phyloP scores from a whole-genome alignment of 2,113 vertebrate genomes.

The Heliornis fulica region DNA sequence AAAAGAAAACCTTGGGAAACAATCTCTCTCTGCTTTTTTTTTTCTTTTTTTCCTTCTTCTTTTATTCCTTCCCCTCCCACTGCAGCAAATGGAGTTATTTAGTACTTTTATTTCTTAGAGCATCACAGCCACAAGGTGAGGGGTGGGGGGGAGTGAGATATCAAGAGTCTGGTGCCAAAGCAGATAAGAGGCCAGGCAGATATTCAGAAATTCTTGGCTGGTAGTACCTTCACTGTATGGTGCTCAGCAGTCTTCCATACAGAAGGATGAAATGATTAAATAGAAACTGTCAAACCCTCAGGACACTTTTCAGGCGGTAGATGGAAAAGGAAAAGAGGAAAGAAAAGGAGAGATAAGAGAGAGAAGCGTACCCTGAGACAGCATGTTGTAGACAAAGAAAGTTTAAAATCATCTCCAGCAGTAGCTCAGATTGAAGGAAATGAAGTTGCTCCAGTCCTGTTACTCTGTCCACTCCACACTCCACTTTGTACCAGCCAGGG shows the following conservation, averaged over 20 bases:
- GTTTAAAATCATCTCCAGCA: background rate
- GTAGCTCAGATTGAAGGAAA: background rate
- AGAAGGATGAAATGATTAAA: slow-evolving; percentile 57
- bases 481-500: background rate
- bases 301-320: slow-evolving; percentile 35
- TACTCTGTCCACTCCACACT: background rate
- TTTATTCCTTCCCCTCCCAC: background rate
- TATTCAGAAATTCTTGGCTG: slow-evolving; percentile 20
- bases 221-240: slow-evolving; percentile 2
- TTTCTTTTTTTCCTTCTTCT: background rate
- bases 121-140: background rate
- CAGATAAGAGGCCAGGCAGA: slow-evolving; percentile 18
- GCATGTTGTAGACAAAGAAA: background rate
- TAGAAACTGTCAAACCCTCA: slow-evolving; percentile 31
- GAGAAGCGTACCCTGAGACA: background rate
- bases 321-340: slow-evolving; percentile 15
- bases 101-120: slow-evolving; percentile 2
- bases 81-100: background rate
- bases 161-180: background rate
- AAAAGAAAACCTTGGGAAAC: background rate
- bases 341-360: slow-evolving; percentile 29
- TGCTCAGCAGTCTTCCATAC: slow-evolving; percentile 7
- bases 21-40: background rate
- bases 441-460: background rate
- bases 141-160: background rate